These are phyloP conservation scores for Vombatus ursinus DNA, from an alignment of 2,113 vertebrate species.

Conservation along the genomic window DNA sequence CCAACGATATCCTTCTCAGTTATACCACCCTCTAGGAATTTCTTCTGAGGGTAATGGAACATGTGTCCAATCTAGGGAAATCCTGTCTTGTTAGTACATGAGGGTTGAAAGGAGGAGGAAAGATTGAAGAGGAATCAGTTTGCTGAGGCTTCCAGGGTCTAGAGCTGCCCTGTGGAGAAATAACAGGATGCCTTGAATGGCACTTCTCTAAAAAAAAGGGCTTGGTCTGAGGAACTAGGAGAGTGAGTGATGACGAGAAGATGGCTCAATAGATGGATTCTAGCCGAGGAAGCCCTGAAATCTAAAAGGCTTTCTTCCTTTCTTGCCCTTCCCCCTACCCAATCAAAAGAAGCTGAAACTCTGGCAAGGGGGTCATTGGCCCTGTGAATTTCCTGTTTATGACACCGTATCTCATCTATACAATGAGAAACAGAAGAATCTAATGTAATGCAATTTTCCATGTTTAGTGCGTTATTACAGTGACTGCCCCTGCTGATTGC, in stretches of 20 bases:
- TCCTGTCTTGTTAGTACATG: not conserved
- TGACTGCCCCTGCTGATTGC: conserved; percentile 69
- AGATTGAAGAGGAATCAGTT: not conserved
- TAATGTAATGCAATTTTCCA: conserved; percentile 68
- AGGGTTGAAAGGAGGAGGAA: not conserved
- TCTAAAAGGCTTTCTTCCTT: not conserved
- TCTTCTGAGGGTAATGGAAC: not conserved
- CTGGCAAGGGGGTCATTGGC: not conserved
- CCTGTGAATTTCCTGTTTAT: conserved; percentile 13
- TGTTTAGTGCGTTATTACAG: conserved; percentile 67
- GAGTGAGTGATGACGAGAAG: not conserved
- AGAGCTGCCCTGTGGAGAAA: not conserved
- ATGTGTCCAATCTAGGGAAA: not conserved
- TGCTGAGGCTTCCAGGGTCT: not conserved
- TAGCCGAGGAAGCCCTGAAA: not conserved
- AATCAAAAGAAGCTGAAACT: fast-evolving
- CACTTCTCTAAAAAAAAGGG: not conserved
- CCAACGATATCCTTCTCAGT: not conserved
- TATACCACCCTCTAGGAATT: not conserved
- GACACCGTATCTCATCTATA: conserved; percentile 50
- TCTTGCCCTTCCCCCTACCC: not conserved
- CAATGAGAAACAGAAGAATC: conserved; percentile 61
- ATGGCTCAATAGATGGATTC: not conserved
- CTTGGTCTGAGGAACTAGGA: not conserved
- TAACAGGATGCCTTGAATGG: not conserved